Evolutionary conservation across 2,113 vertebrate genomes (phyloP).

Genomic region (Polypterus bichir): DNA sequence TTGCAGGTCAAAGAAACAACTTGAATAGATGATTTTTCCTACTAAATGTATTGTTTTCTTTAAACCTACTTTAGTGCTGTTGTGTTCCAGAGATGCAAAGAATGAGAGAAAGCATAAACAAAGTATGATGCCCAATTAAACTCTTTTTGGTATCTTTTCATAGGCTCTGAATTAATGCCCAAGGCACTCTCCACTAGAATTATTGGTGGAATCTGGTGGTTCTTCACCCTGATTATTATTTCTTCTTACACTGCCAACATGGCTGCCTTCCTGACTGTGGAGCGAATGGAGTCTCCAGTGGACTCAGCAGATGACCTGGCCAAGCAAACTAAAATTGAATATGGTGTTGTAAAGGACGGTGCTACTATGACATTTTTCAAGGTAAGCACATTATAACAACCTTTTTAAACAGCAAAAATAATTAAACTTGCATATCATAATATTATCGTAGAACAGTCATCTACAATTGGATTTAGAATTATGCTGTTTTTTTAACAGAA

Average conservation of each 20-base stretch:
- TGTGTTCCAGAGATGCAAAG: no score
- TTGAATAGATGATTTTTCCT: not conserved
- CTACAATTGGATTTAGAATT: not conserved
- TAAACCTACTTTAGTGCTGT: not conserved
- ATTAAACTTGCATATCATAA: no score
- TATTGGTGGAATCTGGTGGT: constrained; percentile 98
- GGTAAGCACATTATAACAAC: constrained; percentile 44
- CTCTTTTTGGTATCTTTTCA: not conserved
- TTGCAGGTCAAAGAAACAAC: constrained; percentile 11
- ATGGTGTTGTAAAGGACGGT: constrained; percentile 86
- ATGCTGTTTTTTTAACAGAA: not conserved
- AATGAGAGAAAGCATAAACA: no score
- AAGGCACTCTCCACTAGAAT: constrained; percentile 95
- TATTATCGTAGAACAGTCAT: no score
- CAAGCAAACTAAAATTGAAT: constrained; percentile 96
- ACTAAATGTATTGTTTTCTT: accelerated
- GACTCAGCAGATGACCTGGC: constrained; percentile 93
- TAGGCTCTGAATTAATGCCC: constrained; percentile 97
- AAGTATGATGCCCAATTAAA: no score
- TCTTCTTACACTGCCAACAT: constrained; percentile 97
- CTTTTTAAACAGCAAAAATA: no score
- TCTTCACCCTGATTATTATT: constrained; percentile 98
- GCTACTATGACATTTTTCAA: constrained; percentile 97
- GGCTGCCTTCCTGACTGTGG: constrained; percentile 89
- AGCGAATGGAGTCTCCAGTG: constrained; percentile 91